Percentiles rank a stretch among this genome's conserved stretches.
Evolutionary conservation across 2,888 invertebrate species (phyloP).

Genomic region (Eledona agricola): DNA sequence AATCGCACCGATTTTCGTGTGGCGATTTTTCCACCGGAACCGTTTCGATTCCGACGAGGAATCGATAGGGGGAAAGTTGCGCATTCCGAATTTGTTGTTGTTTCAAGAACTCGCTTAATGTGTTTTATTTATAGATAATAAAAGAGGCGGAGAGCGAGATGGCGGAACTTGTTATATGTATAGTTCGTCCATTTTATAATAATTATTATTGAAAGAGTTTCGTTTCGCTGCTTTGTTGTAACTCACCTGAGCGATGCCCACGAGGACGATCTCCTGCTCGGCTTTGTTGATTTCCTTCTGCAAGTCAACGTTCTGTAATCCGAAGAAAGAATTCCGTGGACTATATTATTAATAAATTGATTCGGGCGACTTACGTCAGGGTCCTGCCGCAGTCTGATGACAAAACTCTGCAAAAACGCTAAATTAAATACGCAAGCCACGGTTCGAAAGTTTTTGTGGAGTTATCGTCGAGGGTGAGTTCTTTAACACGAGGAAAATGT

Average conservation of each 20-base stretch:
- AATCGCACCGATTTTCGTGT: constrained; percentile 5
- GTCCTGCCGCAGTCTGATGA: constrained; percentile 52
- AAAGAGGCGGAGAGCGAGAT: constrained; percentile 20
- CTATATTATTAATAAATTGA: constrained; percentile 32
- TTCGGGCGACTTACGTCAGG: constrained; percentile 54
- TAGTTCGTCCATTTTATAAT: constrained; percentile 32
- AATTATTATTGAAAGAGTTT: constrained; percentile 7
- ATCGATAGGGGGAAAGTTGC: constrained; percentile 48
- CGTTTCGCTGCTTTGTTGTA: neutral
- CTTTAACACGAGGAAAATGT: constrained; percentile 36
- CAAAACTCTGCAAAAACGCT: constrained; percentile 53
- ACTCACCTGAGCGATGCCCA: constrained; percentile 60
- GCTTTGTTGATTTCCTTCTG: constrained; percentile 55
- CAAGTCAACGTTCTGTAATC: constrained; percentile 55
- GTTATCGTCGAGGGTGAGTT: constrained; percentile 18
- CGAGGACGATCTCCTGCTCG: constrained; percentile 57
- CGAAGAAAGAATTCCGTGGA: constrained; percentile 31
- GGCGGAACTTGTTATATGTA: constrained; percentile 35
- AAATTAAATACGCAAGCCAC: constrained; percentile 6
- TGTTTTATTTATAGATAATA: constrained; percentile 29
- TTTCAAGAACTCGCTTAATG: constrained; percentile 10
- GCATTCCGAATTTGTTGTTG: constrained; percentile 36
- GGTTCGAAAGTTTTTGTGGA: constrained; percentile 13
- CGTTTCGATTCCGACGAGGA: too few species aligned
- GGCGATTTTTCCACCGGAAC: too few species aligned